Base-by-base conservation (phyloP, 2,113 vertebrate genomes). In the Microtus richardsoni region DNA sequence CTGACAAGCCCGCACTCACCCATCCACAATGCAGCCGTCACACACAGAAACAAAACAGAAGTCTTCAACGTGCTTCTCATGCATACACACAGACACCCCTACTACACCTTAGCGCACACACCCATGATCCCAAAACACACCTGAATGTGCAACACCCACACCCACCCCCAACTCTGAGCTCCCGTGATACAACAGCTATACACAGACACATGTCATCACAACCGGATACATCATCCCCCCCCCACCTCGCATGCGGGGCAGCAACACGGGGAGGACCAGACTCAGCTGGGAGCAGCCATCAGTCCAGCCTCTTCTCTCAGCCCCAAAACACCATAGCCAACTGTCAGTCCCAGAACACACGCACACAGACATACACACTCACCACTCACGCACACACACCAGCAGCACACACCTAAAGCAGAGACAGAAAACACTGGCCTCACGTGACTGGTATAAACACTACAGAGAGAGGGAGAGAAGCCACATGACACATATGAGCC, bases 361-460 rank as follows among this genome's bases (percentile, higher is more conserved):
- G 19, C 92, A 19, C 92, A 60, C 85, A 33, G 86, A 39, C 91
- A 60, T 44, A 39, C 88, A 10, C 24, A 39, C 24, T 17, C 60
- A 47, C 70, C 30, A 39, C 24, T 12, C 60, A 47, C 62, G 36
- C 70, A 52, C 79, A 33, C 92, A 44, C 87, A 24, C 19, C 22
- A 85, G 82, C 60, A 91, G 93, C 95, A 33, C 82, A 83, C 91
- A 89, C 93, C 47, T 52, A 88, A 49, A 13, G n/a, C 66, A 90
- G 96, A 96, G 93, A 96, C 96, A 97, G 89, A 83, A 93, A 98
- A 96, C 97, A 97, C 86, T 96, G 93, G 90, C 86, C 96, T 98
- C 97, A 98, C 97, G 97, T 98, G 97, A 98, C 97, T 83, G 95
- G 97, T 96, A 97, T 98, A 98, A 98, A 98, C 97, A 98, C 97